These are phyloP conservation scores for Phengaris alcon DNA, from an alignment of 2,888 invertebrate genomes.

Conservation along the genomic window DNA sequence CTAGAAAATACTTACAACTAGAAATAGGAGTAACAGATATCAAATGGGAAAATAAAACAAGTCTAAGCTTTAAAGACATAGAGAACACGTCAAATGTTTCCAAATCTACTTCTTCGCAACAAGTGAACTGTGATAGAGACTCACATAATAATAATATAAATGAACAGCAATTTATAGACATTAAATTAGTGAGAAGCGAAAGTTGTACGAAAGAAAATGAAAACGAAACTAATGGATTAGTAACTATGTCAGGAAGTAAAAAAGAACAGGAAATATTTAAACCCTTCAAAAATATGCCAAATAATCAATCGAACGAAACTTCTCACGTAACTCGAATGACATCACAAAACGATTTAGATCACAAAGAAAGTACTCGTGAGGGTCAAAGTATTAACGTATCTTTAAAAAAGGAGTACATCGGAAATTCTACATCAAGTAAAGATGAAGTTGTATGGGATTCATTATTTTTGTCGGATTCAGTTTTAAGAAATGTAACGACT, in stretches of 20 bases:
- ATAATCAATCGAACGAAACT: not conserved
- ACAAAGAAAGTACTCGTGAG: not conserved
- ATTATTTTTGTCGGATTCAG: constrained; percentile 58
- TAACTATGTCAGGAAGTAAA: not conserved
- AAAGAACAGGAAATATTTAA: not conserved
- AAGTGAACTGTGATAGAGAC: not conserved
- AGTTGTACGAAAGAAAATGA: not conserved
- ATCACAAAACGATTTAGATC: not conserved
- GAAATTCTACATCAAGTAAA: constrained; percentile 35
- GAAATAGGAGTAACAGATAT: constrained; percentile 87
- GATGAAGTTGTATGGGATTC: constrained; percentile 66
- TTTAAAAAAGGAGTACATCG: not conserved
- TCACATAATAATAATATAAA: not conserved
- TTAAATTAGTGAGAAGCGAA: not conserved
- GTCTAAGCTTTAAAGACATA: not conserved
- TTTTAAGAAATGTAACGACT: constrained; percentile 56
- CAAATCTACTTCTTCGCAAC: not conserved
- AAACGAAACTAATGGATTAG: not conserved
- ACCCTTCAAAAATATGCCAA: not conserved
- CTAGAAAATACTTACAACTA: constrained; percentile 83
- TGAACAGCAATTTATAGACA: not conserved
- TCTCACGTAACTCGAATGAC: not conserved
- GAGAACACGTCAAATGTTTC: not conserved
- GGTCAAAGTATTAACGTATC: not conserved
- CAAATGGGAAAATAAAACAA: constrained; percentile 78